Base-by-base conservation (phyloP, 2,113 vertebrate species). In the Empidonax alnorum region DNA sequence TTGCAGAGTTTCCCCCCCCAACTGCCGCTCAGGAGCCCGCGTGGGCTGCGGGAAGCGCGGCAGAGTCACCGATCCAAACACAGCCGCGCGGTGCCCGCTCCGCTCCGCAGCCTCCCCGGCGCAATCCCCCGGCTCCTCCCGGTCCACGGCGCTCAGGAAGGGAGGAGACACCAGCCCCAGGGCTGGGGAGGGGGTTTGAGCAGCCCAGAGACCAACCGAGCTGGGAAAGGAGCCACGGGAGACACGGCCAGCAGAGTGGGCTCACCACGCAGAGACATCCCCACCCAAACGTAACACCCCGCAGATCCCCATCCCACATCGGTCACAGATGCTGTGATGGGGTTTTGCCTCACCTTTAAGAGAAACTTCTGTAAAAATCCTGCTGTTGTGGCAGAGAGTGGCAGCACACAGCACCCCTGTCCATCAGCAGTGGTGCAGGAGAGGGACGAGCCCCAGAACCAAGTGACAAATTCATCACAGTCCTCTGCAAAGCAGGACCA, bases 1-100 rank as follows among this genome's bases (percentile, higher is more conserved):
- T 3, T 33, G 56, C 88, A 53, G 67, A 41, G 50, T 84, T 24
- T 2, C 46, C 0, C 49, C 71, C 23, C 37, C 49, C n/a, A n/a
- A 18, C 42, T 2, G 65, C 66, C 76, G 27, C 84, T 27, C 27
- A 1, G 69, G 77, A 84, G 89, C 90, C 81, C 47, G 90, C 39
- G 92, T 28, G 96, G 96, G 96, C 82, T 78, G 94, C 88, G 53
- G 96, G 96, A 94, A 91, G 50, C 61, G 1, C 19, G 10, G 81
- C 84, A 6, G 72, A 49, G 92, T 20, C 92, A 63, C 41, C 7
- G 1, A 91, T n/a, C 42, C 91, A 78, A 90, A 93, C 93, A 62
- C 76, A 80, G 80, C 35, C 61, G 3, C 53, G 23, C 1, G 30
- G 56, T 6, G n/a, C 77, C 58, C 14, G 56, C 46, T 41, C 78